Conservation (phyloP, 2,797 vertebrate species). For the Tragopan temminckii region DNA sequence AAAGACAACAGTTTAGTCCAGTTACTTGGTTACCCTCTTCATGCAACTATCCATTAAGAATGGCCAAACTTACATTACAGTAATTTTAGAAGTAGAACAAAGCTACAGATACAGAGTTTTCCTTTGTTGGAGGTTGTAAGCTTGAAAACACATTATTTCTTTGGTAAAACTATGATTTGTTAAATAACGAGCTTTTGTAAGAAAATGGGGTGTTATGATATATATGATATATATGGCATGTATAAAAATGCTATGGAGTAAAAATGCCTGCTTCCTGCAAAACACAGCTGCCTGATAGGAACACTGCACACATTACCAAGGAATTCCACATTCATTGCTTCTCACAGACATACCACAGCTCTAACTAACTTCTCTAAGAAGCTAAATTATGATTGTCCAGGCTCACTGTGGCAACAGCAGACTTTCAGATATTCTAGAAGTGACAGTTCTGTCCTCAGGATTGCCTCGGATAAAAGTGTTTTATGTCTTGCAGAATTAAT, state of each 20-base stretch:
- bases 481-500: neutral
- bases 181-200: neutral
- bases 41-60: neutral
- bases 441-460: neutral
- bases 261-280: neutral
- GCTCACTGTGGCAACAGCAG: neutral
- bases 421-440: neutral
- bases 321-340: neutral
- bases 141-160: neutral
- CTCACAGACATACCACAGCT: neutral
- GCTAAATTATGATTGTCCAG: neutral
- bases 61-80: neutral
- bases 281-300: neutral
- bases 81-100: neutral
- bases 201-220: neutral
- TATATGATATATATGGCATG: no score
- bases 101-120: neutral
- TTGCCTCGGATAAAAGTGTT: neutral
- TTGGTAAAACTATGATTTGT: neutral
- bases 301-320: neutral
- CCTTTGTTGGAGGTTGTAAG: neutral
- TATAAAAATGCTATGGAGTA: neutral
- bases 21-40: neutral
- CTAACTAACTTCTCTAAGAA: neutral
- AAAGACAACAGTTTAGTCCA: neutral